Evolutionary conservation across 1,140 invertebrate genomes (phyloP).

Genomic region (Saccostrea echinata): DNA sequence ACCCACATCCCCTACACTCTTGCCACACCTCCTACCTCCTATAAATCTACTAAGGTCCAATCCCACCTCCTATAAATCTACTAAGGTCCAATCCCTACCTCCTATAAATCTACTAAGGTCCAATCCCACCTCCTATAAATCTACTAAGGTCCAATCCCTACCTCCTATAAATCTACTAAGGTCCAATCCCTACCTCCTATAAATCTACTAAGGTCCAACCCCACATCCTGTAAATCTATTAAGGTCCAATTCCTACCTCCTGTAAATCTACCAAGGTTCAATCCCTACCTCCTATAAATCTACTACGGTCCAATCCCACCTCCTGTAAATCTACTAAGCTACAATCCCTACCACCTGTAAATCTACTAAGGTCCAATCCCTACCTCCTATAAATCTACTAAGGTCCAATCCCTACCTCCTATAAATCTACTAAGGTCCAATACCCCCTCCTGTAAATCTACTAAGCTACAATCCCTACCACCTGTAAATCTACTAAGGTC

Average conservation of each 20-base stretch:
- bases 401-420: conserved; percentile 56
- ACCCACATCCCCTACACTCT: too few species aligned
- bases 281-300: conserved; percentile 61
- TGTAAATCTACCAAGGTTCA: conserved; percentile 20
- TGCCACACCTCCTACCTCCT: too few species aligned
- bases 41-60: background rate
- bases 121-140: too few species aligned
- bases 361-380: too few species aligned
- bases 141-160: conserved; percentile 1
- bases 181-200: conserved; percentile 58
- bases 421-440: too few species aligned
- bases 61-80: conserved; percentile 57
- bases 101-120: too few species aligned
- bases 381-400: background rate
- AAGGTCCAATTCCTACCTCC: conserved; percentile 52
- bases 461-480: conserved; percentile 46
- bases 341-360: conserved; percentile 58
- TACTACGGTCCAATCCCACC: too few species aligned
- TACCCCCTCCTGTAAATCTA: background rate
- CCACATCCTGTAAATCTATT: background rate
- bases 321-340: background rate
- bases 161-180: conserved; percentile 55
- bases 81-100: conserved; percentile 48
- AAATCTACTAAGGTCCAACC: too few species aligned
- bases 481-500: conserved; percentile 43